Evolutionary conservation across 2,113 vertebrate species (phyloP), one percentile per base, ranked within the genome.

Genomic region (Clarias macrocephalus): DNA sequence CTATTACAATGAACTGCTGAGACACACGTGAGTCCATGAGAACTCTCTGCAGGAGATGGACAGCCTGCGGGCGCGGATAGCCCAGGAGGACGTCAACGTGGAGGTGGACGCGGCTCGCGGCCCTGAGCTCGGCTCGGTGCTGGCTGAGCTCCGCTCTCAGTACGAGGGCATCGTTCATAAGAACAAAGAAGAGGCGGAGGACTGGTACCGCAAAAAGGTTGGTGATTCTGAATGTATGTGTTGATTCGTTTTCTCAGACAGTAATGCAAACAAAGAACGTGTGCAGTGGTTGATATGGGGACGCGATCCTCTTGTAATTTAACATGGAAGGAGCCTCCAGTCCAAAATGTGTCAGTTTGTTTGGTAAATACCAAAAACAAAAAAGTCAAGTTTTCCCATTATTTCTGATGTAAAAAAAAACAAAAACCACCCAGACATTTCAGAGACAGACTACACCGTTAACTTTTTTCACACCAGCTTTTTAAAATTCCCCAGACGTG

Each of bases 171-270:
- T 96, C 1, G 94, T 95, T 68, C 93, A 93, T 82, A 95, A 93
- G 83, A 96, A 96, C 93, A 96, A 96, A 91, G 95, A 95, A 21
- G 94, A 96, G 33, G 92, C 95, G 0, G 95, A 96, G 75, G 89
- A 89, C 48, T 96, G 95, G 94, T 96, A 95, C 91, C 93, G 92
- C 90, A 94, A 95, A 87, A 96, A 96, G 96, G 96, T 96, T 84
- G 59, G 91, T 19, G 10, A 30, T 23, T 37, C 56, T 5, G n/a
- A 59, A 79, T 8, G 52, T 10, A 21, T 8, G 52, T 19, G 42
- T 13, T 2, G 73, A 15, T 25, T 25, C 15, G 3, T 79, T 30
- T 19, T 30, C 13, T 21, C 3, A 11, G 25, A 65, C 63, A n/a
- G 62, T n/a, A 28, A 12, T 59, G 57, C 16, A 42, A 42, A 42